Evolutionary conservation across 2,797 vertebrate species (phyloP).

Genomic region (Coracias cyanogaster): DNA sequence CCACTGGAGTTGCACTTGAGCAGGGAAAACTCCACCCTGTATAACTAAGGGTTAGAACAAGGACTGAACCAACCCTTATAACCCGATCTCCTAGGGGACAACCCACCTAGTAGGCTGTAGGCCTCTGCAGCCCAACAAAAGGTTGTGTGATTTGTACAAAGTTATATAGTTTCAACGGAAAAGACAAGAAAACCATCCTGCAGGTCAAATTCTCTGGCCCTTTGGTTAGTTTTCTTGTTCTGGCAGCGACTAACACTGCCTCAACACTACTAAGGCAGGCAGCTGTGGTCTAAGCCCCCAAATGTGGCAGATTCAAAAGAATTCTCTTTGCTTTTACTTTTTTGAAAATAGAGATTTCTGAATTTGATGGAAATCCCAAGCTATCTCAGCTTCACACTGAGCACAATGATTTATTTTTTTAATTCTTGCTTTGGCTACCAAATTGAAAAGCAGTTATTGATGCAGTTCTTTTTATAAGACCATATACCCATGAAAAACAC

Average conservation of each 20-base stretch:
- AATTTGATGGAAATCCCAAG: background rate
- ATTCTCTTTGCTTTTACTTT: background rate
- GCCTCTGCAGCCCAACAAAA: background rate
- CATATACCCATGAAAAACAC: background rate
- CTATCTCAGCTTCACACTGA: background rate
- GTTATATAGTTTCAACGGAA: background rate
- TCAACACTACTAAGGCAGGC: background rate
- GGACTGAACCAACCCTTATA: background rate
- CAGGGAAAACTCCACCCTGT: background rate
- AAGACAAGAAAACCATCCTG: background rate
- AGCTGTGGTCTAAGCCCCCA: background rate
- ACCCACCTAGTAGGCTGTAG: background rate
- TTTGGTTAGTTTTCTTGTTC: background rate
- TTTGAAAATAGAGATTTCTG: background rate
- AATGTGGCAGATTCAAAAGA: background rate
- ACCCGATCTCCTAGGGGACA: background rate
- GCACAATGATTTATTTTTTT: background rate
- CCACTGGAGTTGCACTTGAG: background rate
- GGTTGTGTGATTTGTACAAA: background rate
- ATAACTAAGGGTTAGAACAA: background rate
- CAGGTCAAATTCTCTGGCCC: background rate
- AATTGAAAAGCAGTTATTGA: background rate
- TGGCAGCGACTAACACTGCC: background rate
- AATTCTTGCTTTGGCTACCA: background rate
- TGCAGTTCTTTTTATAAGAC: background rate